phyloP scores from a whole-genome alignment of 2,888 invertebrate genomes.

The Tenthredo mesomela region DNA sequence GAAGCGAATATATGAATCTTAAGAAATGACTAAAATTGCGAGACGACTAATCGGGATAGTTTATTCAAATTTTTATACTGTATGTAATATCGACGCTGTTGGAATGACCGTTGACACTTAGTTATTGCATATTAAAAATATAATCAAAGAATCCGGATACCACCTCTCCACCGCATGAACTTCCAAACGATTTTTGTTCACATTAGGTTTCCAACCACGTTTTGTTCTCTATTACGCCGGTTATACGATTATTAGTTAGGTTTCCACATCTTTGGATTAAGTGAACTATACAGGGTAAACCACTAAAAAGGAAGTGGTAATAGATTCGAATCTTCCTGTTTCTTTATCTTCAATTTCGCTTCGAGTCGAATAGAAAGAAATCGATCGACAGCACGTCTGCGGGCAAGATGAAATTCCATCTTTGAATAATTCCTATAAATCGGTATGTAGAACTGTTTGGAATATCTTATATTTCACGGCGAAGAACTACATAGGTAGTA shows the following conservation, averaged over 20 bases:
- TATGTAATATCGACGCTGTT: not conserved
- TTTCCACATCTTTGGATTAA: not conserved
- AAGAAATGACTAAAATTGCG: not conserved
- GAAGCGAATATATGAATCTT: not conserved
- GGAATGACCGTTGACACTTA: conserved; percentile 4
- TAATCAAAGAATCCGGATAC: not conserved
- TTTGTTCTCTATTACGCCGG: not conserved
- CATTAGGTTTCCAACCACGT: conserved; percentile 22
- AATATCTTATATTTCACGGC: not conserved
- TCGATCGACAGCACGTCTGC: not conserved
- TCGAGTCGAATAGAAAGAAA: not conserved
- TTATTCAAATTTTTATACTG: not conserved
- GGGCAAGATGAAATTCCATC: not conserved
- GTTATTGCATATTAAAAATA: conserved; percentile 36
- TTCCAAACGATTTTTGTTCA: conserved; percentile 26
- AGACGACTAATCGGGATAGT: not conserved
- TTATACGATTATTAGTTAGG: conserved; percentile 20
- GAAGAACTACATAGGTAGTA: conserved; percentile 9
- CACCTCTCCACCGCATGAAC: not conserved
- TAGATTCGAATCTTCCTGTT: not conserved
- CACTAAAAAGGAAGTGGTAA: not conserved
- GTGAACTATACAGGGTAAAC: not conserved
- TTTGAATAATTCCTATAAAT: not conserved
- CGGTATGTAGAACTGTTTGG: not conserved
- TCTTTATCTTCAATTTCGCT: not conserved